Conservation (phyloP, 2,797 vertebrate genomes). For the Vultur gryphus region DNA sequence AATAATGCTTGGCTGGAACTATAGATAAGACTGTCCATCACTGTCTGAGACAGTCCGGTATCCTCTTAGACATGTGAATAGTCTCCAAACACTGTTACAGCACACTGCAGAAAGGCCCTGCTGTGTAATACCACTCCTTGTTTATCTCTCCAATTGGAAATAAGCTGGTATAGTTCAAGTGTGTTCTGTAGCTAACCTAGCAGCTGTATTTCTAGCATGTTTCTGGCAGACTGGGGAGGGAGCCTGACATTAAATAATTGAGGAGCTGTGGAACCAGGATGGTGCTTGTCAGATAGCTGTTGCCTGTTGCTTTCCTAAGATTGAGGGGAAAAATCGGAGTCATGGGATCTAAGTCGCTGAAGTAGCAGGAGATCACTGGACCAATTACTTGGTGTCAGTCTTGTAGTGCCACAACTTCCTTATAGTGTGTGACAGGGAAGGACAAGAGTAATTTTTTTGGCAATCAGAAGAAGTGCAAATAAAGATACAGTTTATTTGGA, state of each 20-base stretch:
- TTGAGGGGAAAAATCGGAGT: background rate
- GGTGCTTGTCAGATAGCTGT: background rate
- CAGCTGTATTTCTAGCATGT: background rate
- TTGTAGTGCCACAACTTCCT: background rate
- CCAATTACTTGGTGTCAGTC: background rate
- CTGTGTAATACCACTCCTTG: background rate
- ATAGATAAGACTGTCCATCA: background rate
- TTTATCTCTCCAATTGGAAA: background rate
- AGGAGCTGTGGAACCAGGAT: background rate
- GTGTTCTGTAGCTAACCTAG: background rate
- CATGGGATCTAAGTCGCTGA: background rate
- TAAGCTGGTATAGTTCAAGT: background rate
- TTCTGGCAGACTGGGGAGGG: background rate
- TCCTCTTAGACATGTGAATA: background rate
- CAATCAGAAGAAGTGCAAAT: background rate
- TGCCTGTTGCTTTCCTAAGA: background rate
- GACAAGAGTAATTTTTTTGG: background rate
- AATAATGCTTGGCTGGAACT: background rate
- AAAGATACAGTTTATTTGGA: background rate
- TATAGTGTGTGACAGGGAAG: background rate
- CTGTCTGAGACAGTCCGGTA: background rate
- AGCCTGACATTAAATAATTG: background rate
- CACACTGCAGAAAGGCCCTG: background rate
- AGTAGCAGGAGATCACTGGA: background rate
- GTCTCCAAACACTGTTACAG: background rate